Base-by-base conservation (phyloP, 1,140 invertebrate genomes). In the Probaryconus sp. region DNA sequence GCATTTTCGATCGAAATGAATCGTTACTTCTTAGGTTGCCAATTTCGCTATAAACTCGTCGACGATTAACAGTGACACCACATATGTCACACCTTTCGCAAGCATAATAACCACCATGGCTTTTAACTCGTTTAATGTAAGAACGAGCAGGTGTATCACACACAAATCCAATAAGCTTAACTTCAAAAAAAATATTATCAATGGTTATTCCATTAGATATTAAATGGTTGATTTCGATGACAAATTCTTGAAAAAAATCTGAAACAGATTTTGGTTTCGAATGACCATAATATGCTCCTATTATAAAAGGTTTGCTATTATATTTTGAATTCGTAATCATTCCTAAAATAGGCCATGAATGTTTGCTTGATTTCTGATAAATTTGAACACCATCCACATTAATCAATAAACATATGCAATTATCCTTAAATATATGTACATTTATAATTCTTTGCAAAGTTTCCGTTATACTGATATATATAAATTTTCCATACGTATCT, bases 1-100 rank as follows among this genome's bases (percentile, higher is more conserved):
- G 58, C 5, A 2, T 21, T 38, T 69, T 37, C 1, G 42, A 10
- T 60, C 60, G n/a, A 51, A 78, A 76, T 7, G 61, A 65, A 37
- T 69, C 11, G 24, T 78, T 58, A 6, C 61, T 70, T 1, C 69
- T 40, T 6, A 14, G 11, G 10, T 5, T 0, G 10, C 31, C 7
- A 35, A 48, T 7, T 3, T 56, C 43, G 7, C 28, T 2, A n/a
- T 21, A 68, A 3, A 68, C 51, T 37, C 42, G 31, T 11, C 20
- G 20, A 6, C 7, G 11, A 3, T 2, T 37, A 4, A 61, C 48
- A 1, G 37, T 47, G 11, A 3, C 40, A 28, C 51, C 69, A 43
- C 51, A 50, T 9, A 65, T 26, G 33, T 45, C 61, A 24, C 43
- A 72, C 6, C 53, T 11, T 55, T 58, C 60, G 16, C 67, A 51